Evolutionary conservation across 2,113 vertebrate genomes (phyloP).

Genomic region (Lipophrys pholis): DNA sequence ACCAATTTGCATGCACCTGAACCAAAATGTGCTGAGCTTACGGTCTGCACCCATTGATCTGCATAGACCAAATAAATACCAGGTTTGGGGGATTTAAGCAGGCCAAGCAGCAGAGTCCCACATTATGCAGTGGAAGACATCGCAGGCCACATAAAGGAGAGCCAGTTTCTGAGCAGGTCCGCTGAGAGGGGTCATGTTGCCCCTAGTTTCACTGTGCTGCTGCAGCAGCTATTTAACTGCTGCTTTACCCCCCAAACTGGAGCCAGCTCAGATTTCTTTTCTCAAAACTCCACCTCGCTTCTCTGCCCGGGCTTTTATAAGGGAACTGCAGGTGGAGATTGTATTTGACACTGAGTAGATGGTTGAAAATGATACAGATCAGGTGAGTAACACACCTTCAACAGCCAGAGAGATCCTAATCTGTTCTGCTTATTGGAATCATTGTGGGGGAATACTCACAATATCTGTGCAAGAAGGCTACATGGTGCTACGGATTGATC

Average conservation of each 20-base stretch:
- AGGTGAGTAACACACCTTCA: conserved; percentile 10
- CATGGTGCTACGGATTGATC: neutral
- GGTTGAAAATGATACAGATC: conserved; percentile 31
- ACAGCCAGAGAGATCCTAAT: conserved; percentile 24
- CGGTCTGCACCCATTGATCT: conserved; percentile 26
- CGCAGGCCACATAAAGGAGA: conserved; percentile 46
- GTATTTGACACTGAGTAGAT: conserved; percentile 35
- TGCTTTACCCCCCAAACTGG: conserved; percentile 45
- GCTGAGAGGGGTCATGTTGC: conserved; percentile 75
- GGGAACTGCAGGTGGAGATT: conserved; percentile 41
- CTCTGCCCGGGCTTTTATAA: conserved; percentile 35
- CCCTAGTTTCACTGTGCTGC: conserved; percentile 49
- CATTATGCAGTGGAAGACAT: conserved; percentile 19
- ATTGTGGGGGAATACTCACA: neutral
- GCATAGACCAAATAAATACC: conserved; percentile 29
- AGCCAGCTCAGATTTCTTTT: conserved; percentile 67
- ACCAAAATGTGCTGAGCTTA: conserved; percentile 38
- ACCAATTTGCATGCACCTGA: conserved; percentile 40
- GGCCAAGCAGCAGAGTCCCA: neutral
- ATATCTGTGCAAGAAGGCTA: neutral
- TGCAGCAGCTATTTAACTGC: conserved; percentile 40
- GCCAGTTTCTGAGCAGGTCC: conserved; percentile 64
- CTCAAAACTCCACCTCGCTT: conserved; percentile 62
- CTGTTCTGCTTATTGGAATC: neutral
- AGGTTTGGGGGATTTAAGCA: conserved; percentile 38